A percentile compares a stretch with the other conserved stretches of the same genome.
phyloP scores from a whole-genome alignment of 2,888 invertebrate genomes.

The Drosophila cognata region DNA sequence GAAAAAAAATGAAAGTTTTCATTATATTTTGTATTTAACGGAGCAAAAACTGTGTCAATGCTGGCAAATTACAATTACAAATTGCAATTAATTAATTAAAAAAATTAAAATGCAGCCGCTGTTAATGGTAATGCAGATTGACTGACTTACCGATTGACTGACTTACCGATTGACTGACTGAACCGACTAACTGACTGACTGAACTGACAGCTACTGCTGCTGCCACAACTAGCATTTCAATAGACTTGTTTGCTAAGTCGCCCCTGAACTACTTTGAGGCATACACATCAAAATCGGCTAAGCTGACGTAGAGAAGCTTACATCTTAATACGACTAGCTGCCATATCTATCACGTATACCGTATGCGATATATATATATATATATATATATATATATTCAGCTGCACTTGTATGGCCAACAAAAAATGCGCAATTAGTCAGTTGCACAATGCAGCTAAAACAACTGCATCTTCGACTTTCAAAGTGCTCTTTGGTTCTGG shows the following conservation, averaged over 20 bases:
- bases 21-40: conserved; percentile 25
- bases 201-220: conserved; percentile 17
- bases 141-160: conserved; percentile 27
- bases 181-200: conserved; percentile 1
- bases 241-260: conserved; percentile 39
- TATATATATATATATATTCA: conserved; percentile 1
- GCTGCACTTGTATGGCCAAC: conserved; percentile 10
- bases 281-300: conserved; percentile 8
- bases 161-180: conserved; percentile 21
- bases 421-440: conserved; percentile 40
- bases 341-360: conserved; percentile 2
- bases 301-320: conserved; percentile 13
- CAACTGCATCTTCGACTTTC: conserved; percentile 32
- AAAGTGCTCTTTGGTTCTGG: conserved; percentile 24
- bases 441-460: conserved; percentile 38
- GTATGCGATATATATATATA: background rate
- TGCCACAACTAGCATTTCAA: conserved; percentile 11
- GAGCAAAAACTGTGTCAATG: conserved; percentile 70
- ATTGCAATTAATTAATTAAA: conserved; percentile 74
- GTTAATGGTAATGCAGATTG: conserved; percentile 42
- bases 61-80: conserved; percentile 69
- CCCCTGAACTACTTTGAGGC: conserved; percentile 55
- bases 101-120: conserved; percentile 59
- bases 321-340: conserved; percentile 21
- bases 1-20: conserved; percentile 46